Evolutionary conservation across 2,113 vertebrate species (phyloP), one percentile per base, ranked within the genome.

Genomic region (Leucopsar rothschildi): DNA sequence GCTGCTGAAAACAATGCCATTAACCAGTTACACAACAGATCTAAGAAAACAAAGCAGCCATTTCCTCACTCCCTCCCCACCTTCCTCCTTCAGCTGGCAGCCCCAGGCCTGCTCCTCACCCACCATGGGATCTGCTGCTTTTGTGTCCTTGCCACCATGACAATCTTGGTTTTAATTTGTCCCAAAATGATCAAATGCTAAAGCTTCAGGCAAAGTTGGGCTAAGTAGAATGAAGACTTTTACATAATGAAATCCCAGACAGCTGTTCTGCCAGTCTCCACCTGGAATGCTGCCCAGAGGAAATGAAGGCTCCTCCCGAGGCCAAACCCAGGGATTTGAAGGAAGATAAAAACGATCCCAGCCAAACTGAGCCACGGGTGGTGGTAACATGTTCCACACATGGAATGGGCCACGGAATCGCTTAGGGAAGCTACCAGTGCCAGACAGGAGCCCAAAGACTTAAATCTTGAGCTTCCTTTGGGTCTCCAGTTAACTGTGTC

Each of bases 11-110:
- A 95, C 96, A 95, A 86, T 73, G 61, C 90, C 78, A 85, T 73
- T 77, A 93, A 90, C 92, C 60, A 91, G 33, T 92, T 95, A 94
- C 92, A 94, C 85, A 93, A 88, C 68, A 40, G 64, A 83, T 64
- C 87, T n/a, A 65, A 72, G 78, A 77, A 96, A 96, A 94, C 91
- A 95, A 85, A 94, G 91, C 70, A 63, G 70, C 66, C 55, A 25
- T 92, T 96, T 95, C 94, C 82, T 93, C 71, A 35, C 42, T 22
- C 73, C 42, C 81, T 91, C 63, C 47, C 66, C 91, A 95, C 78
- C 81, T 91, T 56, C 77, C 37, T 68, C 73, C 64, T 73, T 6
- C 1, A 63, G 60, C 6, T 14, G 1, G 4, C 16, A 91, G 85
- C 16, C 27, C 29, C 27, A 56, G 81, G 49, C 56, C 84, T 61